These are phyloP conservation scores for Cotesia glomerata DNA, from an alignment of 1,140 invertebrate species.

Conservation along the genomic window DNA sequence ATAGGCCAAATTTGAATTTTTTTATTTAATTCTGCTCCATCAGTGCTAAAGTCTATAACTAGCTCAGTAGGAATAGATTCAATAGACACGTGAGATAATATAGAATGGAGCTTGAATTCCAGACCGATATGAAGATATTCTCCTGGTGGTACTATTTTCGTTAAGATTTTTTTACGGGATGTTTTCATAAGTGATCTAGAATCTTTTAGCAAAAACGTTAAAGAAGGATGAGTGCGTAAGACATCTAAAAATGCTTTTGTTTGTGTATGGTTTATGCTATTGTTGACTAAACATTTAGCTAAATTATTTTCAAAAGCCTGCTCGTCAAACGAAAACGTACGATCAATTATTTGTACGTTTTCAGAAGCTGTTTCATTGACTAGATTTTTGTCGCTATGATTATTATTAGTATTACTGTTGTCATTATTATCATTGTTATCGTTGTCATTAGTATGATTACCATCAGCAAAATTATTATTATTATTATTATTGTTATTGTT, in stretches of 20 bases:
- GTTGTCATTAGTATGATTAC: too few species aligned
- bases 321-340: neutral
- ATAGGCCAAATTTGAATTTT: conserved; percentile 35
- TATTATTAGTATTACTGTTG: too few species aligned
- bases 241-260: neutral
- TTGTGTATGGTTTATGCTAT: neutral
- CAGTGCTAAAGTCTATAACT: conserved; percentile 30
- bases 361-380: neutral
- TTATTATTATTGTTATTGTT: too few species aligned
- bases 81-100: neutral
- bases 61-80: conserved; percentile 7
- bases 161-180: neutral
- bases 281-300: neutral
- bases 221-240: neutral
- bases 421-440: too few species aligned
- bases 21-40: conserved; percentile 30
- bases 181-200: neutral
- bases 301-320: neutral
- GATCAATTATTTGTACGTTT: neutral
- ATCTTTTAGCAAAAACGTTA: neutral
- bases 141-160: neutral
- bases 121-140: conserved; percentile 8
- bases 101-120: neutral
- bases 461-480: too few species aligned
- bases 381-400: too few species aligned